Evolutionary conservation across 2,797 vertebrate species (phyloP).

Genomic region (Lerista edwardsae): DNA sequence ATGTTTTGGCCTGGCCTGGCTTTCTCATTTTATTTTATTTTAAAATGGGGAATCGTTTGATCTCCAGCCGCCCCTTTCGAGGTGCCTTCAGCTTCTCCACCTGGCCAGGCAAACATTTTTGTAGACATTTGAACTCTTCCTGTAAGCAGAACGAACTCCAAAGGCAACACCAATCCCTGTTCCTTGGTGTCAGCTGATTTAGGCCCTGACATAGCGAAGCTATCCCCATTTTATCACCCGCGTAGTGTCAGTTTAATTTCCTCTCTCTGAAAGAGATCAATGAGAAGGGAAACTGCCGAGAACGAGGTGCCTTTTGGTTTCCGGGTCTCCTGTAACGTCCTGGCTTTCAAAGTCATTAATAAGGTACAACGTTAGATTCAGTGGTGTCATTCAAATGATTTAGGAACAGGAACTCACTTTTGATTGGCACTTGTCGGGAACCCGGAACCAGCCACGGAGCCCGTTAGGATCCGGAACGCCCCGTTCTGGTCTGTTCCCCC

Average conservation of each 20-base stretch:
- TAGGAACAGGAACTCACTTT: no score
- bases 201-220: constrained; percentile 55
- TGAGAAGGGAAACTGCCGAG: constrained; percentile 45
- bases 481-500: no score
- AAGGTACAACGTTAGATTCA: neutral
- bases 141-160: neutral
- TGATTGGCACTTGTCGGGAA: no score
- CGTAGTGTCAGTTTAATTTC: constrained; percentile 60
- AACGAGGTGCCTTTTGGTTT: constrained; percentile 12
- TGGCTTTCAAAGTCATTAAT: neutral
- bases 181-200: constrained; percentile 52
- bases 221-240: constrained; percentile 51
- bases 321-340: neutral
- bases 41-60: no score
- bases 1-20: neutral
- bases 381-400: no score
- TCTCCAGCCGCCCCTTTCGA: no score
- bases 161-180: constrained; percentile 42
- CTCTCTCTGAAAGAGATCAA: constrained; percentile 57
- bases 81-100: neutral
- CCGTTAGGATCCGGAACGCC: no score
- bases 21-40: neutral
- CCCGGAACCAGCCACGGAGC: no score
- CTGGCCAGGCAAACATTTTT: neutral
- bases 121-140: neutral